These are phyloP conservation scores for Hermodice carunculata DNA, from an alignment of 2,888 invertebrate genomes.

Conservation along the genomic window DNA sequence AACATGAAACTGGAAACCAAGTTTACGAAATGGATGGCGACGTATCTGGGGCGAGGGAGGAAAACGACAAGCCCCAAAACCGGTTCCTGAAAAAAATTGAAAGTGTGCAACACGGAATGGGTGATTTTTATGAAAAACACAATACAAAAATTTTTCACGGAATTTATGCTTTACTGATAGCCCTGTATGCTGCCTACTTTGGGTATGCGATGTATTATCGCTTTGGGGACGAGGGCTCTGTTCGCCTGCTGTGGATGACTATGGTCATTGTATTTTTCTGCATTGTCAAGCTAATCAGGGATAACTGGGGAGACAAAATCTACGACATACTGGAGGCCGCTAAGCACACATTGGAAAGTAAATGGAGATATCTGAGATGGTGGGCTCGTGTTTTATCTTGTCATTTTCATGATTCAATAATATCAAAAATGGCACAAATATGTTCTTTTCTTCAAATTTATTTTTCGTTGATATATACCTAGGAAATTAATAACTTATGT, in stretches of 20 bases:
- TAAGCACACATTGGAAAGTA: slow-evolving; percentile 4
- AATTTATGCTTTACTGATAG: not conserved
- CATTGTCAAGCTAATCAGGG: slow-evolving; percentile 11
- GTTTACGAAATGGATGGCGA: too few relatives aligned
- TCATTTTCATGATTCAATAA: not conserved
- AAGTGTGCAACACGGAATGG: not conserved
- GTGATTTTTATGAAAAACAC: not conserved
- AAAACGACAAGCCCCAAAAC: not conserved
- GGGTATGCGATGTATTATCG: slow-evolving; percentile 11
- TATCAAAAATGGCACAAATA: too few relatives aligned
- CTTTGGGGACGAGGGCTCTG: slow-evolving; percentile 18
- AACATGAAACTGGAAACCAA: too few relatives aligned
- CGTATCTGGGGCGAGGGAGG: not conserved
- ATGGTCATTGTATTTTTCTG: slow-evolving; percentile 14
- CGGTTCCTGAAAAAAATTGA: not conserved
- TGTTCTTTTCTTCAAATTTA: too few relatives aligned
- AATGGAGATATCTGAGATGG: slow-evolving; percentile 17
- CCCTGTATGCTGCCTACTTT: slow-evolving; percentile 6
- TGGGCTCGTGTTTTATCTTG: not conserved
- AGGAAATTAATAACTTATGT: too few relatives aligned
- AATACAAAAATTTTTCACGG: not conserved
- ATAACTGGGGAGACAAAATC: slow-evolving; percentile 10
- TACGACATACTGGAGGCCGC: slow-evolving; percentile 1
- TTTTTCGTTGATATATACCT: too few relatives aligned
- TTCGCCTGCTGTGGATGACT: slow-evolving; percentile 34